Conservation (phyloP, 2,113 vertebrate genomes). For the Ceyx melanurus region DNA sequence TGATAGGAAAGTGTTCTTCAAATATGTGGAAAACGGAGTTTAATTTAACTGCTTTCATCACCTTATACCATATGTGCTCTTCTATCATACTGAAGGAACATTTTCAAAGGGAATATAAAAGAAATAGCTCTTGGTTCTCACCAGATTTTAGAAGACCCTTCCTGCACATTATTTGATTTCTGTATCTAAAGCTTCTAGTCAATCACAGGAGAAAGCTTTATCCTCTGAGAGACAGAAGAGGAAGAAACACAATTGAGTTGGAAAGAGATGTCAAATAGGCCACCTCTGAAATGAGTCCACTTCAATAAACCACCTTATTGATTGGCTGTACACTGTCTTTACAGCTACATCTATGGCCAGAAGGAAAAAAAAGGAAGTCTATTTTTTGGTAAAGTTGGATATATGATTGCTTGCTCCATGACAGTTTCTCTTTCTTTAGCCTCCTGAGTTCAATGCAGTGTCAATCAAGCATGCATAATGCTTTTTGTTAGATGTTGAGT, state of each 20-base stretch:
- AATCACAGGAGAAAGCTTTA: not conserved
- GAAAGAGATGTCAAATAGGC: not conserved
- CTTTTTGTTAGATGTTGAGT: not conserved
- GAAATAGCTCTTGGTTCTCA: not conserved
- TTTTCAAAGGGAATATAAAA: not conserved
- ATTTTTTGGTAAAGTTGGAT: not conserved
- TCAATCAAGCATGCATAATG: not conserved
- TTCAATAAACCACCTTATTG: not conserved
- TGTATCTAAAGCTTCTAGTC: not conserved
- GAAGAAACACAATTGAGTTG: not conserved
- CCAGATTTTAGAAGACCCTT: not conserved
- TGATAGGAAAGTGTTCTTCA: not conserved
- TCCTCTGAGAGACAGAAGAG: not conserved
- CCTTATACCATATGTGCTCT: not conserved
- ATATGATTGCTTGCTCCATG: not conserved
- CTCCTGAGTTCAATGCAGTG: not conserved
- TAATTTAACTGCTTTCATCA: not conserved
- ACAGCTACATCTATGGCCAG: not conserved
- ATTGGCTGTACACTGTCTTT: not conserved
- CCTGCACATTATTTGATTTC: not conserved
- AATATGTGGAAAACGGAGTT: not conserved
- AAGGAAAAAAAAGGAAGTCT: not conserved
- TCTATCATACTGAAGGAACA: rapidly evolving
- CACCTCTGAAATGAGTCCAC: not conserved
- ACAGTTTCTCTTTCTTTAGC: not conserved